A percentile compares a stretch with the other conserved stretches of the same genome.
Conservation (phyloP, 2,113 vertebrate species). For the Pseudopipra pipra region DNA sequence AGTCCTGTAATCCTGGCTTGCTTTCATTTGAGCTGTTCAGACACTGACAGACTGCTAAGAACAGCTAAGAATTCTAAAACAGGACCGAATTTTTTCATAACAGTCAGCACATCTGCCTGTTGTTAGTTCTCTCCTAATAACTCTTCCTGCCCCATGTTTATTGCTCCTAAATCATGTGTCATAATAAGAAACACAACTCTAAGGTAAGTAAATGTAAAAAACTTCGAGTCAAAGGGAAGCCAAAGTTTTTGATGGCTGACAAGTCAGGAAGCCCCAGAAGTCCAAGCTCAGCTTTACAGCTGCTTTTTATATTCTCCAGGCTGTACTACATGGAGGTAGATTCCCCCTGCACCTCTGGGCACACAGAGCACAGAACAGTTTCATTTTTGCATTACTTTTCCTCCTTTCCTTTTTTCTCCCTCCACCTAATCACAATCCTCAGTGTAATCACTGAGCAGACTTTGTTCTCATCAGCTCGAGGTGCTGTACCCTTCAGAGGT, state of each 20-base stretch:
- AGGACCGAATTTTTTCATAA: neutral
- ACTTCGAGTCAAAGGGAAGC: neutral
- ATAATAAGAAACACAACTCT: neutral
- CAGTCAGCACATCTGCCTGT: neutral
- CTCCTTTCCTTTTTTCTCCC: neutral
- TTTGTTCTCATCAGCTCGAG: neutral
- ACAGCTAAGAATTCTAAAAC: neutral
- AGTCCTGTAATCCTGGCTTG: neutral
- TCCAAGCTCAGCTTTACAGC: neutral
- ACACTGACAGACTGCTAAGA: neutral
- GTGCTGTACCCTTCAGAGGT: neutral
- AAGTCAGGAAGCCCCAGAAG: neutral
- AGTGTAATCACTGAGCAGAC: neutral
- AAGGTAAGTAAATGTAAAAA: neutral
- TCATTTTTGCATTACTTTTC: neutral
- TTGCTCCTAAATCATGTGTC: neutral
- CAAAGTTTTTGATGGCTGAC: neutral
- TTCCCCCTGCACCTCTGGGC: neutral
- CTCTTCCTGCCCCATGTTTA: neutral
- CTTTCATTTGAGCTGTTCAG: neutral
- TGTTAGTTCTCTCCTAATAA: neutral
- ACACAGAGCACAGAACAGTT: neutral
- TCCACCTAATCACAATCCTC: neutral
- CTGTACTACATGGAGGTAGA: rapidly evolving
- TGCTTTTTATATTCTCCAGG: neutral